phyloP scores from a whole-genome alignment of 2,113 vertebrate species.

The Scortum barcoo region DNA sequence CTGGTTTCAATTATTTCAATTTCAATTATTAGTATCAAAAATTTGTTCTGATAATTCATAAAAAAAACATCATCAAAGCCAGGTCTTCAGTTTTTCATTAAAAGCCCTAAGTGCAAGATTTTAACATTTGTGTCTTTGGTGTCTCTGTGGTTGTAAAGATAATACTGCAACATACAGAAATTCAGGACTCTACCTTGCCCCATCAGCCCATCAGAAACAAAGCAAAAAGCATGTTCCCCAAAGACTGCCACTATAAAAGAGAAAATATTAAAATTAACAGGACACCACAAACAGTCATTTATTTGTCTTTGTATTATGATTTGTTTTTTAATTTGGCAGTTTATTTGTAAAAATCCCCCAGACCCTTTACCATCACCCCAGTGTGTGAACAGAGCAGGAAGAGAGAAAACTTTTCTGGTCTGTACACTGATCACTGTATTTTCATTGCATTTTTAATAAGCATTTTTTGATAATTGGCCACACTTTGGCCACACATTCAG shows the following conservation, averaged over 20 bases:
- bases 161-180: background rate
- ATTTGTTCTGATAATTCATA: background rate
- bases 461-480: no score
- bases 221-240: background rate
- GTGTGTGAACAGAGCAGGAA: no score
- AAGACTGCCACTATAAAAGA: background rate
- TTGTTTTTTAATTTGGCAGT: no score
- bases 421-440: no score
- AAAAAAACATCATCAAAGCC: background rate
- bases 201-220: background rate
- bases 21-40: no score
- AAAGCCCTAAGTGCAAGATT: background rate
- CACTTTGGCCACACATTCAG: no score
- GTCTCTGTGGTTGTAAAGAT: background rate
- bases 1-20: background rate
- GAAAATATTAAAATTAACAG: background rate
- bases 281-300: no score
- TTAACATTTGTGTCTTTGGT: background rate
- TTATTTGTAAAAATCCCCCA: no score
- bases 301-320: no score
- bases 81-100: background rate
- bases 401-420: no score
- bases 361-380: no score
- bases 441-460: no score
- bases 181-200: background rate